These are phyloP conservation scores for Istiophorus platypterus DNA, from an alignment of 2,113 vertebrate species.

Conservation along the genomic window DNA sequence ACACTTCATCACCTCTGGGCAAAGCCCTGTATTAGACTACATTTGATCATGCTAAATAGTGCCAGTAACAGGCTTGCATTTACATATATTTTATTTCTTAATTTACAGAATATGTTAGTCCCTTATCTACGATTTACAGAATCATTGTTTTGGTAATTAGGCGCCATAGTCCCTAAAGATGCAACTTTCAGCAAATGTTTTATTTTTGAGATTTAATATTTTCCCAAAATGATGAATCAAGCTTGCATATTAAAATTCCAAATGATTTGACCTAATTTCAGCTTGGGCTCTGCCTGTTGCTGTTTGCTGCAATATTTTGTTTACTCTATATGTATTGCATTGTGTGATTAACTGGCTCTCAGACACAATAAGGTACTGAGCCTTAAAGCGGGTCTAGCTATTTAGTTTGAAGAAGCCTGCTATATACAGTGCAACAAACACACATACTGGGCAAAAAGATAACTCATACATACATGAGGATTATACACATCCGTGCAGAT, in stretches of 20 bases:
- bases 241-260: conserved; percentile 11
- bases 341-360: conserved; percentile 51
- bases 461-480: not conserved
- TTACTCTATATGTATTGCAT: conserved; percentile 39
- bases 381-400: conserved; percentile 36
- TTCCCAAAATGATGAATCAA: conserved; percentile 34
- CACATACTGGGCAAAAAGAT: not conserved
- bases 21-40: not conserved
- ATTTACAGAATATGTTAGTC: not conserved
- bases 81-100: not conserved
- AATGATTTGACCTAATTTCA: conserved; percentile 45
- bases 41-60: not conserved
- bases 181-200: conserved; percentile 14
- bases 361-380: conserved; percentile 29
- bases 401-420: conserved; percentile 36
- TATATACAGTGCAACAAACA: not conserved
- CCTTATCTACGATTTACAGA: conserved; percentile 23
- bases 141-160: not conserved
- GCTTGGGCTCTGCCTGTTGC: conserved; percentile 1
- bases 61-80: not conserved
- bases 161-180: not conserved
- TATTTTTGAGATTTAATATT: conserved; percentile 19
- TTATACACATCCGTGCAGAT: not conserved
- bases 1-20: not conserved
- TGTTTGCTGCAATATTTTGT: conserved; percentile 35